These are phyloP conservation scores for Chiroxiphia lanceolata DNA, from an alignment of 2,797 vertebrate species.

Conservation along the genomic window DNA sequence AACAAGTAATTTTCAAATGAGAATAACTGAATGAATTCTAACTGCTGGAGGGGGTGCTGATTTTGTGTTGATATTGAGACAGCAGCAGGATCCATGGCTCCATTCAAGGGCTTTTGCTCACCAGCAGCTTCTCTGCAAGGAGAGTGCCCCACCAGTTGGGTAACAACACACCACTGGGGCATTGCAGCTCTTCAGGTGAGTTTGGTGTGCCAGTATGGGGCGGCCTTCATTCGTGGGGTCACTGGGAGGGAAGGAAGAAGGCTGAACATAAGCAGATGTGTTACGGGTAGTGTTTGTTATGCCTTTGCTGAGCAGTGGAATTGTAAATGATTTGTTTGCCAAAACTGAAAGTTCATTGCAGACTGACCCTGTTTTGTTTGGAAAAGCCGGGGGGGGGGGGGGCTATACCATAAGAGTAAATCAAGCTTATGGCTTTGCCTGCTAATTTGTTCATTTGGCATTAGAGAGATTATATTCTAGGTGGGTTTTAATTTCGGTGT, in stretches of 20 bases:
- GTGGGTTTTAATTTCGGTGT: neutral
- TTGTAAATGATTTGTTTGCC: neutral
- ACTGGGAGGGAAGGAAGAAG: neutral
- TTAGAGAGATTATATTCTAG: neutral
- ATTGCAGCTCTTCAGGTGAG: neutral
- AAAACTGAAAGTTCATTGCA: constrained; percentile 18
- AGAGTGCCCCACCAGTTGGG: neutral
- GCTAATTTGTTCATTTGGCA: neutral
- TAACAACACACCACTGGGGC: neutral
- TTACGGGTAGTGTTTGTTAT: neutral
- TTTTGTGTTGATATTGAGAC: neutral
- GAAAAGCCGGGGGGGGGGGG: neutral
- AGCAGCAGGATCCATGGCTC: accelerated
- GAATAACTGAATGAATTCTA: neutral
- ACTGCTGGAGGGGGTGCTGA: neutral
- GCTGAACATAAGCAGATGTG: neutral
- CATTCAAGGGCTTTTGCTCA: neutral
- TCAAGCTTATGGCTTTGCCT: neutral
- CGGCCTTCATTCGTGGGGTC: neutral
- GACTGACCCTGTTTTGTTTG: constrained; percentile 39
- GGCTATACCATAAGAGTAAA: neutral
- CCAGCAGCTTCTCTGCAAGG: neutral
- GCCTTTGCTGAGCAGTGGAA: neutral
- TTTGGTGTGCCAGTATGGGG: neutral
- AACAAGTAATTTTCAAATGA: neutral